A percentile compares a stretch with the other conserved stretches of the same genome.
Conservation (phyloP, 30 jellyfish, hydroid and myxozoan species). For the Euphysa ruthae region DNA sequence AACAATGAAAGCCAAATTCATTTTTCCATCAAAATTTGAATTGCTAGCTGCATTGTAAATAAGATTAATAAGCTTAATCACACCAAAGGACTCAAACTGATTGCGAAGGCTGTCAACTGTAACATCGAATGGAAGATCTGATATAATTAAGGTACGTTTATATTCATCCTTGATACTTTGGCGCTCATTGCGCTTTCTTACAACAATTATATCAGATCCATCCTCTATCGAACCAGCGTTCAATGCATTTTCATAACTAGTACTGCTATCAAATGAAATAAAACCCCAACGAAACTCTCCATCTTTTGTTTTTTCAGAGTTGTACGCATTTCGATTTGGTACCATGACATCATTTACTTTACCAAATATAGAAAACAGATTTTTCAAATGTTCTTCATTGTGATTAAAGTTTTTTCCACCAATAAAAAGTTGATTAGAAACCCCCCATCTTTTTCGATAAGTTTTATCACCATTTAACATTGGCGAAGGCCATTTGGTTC, state of each 20-base stretch:
- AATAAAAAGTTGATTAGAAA: constrained; percentile 31
- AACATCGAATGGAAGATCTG: not conserved
- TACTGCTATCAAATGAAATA: not conserved
- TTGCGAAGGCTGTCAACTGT: not conserved
- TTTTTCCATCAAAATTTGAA: not conserved
- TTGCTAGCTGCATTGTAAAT: not conserved
- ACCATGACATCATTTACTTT: not conserved
- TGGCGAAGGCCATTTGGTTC: too few relatives aligned
- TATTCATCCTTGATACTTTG: not conserved
- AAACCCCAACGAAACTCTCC: not conserved
- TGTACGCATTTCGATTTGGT: not conserved
- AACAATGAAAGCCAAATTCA: not conserved
- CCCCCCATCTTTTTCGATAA: constrained; percentile 96
- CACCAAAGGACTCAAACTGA: not conserved
- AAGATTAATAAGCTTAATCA: not conserved
- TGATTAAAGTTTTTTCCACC: constrained; percentile 4
- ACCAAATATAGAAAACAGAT: constrained; percentile 2
- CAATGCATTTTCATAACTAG: not conserved
- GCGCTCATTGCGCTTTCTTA: too few relatives aligned
- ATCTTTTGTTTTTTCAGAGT: not conserved
- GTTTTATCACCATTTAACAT: too few relatives aligned
- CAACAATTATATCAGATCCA: too few relatives aligned
- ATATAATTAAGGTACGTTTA: not conserved
- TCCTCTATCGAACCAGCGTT: not conserved
- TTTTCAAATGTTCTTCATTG: not conserved